These are phyloP conservation scores for Merops nubicus DNA, from an alignment of 2,113 vertebrate genomes.

Conservation along the genomic window DNA sequence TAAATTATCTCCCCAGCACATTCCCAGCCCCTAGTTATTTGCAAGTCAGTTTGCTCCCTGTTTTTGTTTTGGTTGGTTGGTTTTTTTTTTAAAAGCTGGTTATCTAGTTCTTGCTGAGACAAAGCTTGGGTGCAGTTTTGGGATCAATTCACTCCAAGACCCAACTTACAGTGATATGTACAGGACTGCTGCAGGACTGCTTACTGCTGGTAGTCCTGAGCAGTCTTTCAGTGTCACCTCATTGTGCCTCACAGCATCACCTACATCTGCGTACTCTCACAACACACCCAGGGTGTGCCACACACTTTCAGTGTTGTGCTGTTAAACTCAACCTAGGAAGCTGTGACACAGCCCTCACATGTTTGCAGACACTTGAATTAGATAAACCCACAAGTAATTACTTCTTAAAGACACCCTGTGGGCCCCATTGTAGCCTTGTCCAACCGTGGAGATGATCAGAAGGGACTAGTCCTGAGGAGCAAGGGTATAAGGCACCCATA, in stretches of 20 bases:
- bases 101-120: not conserved
- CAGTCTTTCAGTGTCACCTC: not conserved
- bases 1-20: not conserved
- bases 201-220: not conserved
- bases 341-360: not conserved
- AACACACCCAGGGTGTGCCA: not conserved
- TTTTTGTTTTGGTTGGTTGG: not conserved
- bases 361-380: not conserved
- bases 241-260: accelerated
- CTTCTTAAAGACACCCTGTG: not conserved
- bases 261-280: not conserved
- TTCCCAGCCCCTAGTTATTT: not conserved
- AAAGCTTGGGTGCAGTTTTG: not conserved
- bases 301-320: not conserved
- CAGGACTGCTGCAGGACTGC: not conserved
- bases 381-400: not conserved
- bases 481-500: not conserved
- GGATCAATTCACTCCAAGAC: not conserved
- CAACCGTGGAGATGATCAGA: accelerated
- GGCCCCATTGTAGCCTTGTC: not conserved
- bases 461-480: not conserved
- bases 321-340: not conserved
- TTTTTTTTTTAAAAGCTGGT: not conserved
- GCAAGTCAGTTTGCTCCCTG: not conserved
- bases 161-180: accelerated